Evolutionary conservation across 2,797 vertebrate genomes (phyloP).

Genomic region (Ctenochaetus hawaiiensis): DNA sequence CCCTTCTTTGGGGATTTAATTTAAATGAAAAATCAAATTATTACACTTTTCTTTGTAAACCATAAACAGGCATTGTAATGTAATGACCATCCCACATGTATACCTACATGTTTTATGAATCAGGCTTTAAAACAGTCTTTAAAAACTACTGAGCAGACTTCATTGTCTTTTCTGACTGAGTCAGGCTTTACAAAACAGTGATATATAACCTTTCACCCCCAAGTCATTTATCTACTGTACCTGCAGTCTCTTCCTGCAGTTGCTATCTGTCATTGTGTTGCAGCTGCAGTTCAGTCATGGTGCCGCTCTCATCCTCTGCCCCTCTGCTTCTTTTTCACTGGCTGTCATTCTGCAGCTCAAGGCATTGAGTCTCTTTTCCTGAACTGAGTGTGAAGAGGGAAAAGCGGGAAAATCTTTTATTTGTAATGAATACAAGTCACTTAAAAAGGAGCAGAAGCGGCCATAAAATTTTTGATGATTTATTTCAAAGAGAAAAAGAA

Average conservation of each 20-base stretch:
- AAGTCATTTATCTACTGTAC: conserved; percentile 2
- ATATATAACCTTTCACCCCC: conserved; percentile 3
- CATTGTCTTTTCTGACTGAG: conserved; percentile 6
- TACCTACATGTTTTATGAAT: conserved; percentile 10
- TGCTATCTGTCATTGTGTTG: conserved; percentile 24
- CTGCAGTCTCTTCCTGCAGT: conserved; percentile 11
- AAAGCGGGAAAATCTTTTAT: conserved; percentile 3
- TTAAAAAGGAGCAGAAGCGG: neutral
- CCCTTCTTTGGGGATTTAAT: too few relatives aligned
- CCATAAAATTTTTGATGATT: neutral
- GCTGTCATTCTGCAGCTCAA: neutral
- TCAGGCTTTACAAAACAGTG: conserved; percentile 1
- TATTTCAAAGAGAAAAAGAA: neutral
- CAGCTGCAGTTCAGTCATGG: conserved; percentile 22
- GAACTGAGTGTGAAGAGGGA: neutral
- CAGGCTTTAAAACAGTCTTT: neutral
- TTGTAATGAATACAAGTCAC: neutral
- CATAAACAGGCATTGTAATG: too few relatives aligned
- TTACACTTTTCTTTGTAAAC: too few relatives aligned
- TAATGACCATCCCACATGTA: too few relatives aligned
- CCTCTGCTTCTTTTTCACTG: neutral
- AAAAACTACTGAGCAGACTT: neutral
- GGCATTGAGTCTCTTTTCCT: conserved; percentile 21
- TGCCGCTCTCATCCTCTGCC: conserved; percentile 16
- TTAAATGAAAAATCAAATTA: too few relatives aligned